Evolutionary conservation across 2,888 invertebrate genomes (phyloP).

Genomic region (Cheilosia vernalis): DNA sequence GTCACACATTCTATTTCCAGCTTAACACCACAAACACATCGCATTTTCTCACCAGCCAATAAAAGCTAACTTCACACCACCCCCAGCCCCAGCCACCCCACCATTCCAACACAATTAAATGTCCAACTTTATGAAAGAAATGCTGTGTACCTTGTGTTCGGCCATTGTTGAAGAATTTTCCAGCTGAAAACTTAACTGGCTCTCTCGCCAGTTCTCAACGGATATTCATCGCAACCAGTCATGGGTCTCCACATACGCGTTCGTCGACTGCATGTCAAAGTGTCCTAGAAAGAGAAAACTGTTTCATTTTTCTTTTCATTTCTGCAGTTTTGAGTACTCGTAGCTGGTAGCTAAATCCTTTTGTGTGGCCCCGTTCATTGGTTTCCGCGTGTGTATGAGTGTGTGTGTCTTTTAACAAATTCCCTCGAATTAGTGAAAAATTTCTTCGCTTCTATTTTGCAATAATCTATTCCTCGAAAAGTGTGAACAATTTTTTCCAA

Average conservation of each 20-base stretch:
- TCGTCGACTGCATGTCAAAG: slow-evolving; percentile 63
- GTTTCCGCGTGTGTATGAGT: slow-evolving; percentile 7
- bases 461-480: not conserved
- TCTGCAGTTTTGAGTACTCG: not conserved
- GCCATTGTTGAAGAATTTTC: slow-evolving; percentile 28
- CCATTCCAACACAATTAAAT: not conserved
- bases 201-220: slow-evolving; percentile 55
- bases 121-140: slow-evolving; percentile 60
- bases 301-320: not conserved
- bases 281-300: slow-evolving; percentile 53
- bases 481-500: slow-evolving; percentile 33
- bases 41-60: slow-evolving; percentile 7
- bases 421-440: not conserved
- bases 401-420: not conserved
- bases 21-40: slow-evolving; percentile 48
- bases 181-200: slow-evolving; percentile 15
- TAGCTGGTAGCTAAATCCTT: not conserved
- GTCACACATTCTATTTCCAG: not conserved
- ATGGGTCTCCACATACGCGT: slow-evolving; percentile 59
- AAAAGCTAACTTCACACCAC: slow-evolving; percentile 29
- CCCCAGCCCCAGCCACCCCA: not conserved
- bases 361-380: not conserved
- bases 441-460: not conserved
- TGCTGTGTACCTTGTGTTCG: slow-evolving; percentile 28
- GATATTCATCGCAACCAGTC: slow-evolving; percentile 56